Base-by-base conservation (phyloP, 1,140 invertebrate species). In the Mycetomoellerius zeteki region DNA sequence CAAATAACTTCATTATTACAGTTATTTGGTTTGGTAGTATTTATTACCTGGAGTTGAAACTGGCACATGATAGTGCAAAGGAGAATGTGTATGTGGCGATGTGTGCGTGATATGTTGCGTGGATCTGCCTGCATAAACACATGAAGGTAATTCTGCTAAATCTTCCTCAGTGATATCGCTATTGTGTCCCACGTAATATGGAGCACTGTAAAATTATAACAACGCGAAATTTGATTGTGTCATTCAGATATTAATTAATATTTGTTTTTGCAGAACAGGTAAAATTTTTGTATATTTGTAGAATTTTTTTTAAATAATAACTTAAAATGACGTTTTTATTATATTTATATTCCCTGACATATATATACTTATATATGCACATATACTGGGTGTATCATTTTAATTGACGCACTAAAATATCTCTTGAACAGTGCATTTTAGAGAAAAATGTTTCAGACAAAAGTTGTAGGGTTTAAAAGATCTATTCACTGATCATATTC, bases 61-160 rank as follows among this genome's bases (percentile, higher is more conserved):
- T 76, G 94, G 93, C 90, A 95, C 94, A 43, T 95, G 94, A 84
- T 95, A 95, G 72, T 95, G 94, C 50, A 95, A 88, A 72, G 94
- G 93, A 43, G 94, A 95, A 86, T 95, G 94, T 30, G 92, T 92
- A 75, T 95, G 94, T 73, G 93, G 91, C 0, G 93, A 91, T 2
- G 93, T 88, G 50, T 94, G 94, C 37, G 92, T 86, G 30, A 94
- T 90, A 77, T 95, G 94, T 86, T 95, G 94, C 86, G 95, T 85
- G 43, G 96, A 88, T 94, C 96, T 92, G 88, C 95, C 95, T 0
- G 97, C 97, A 89, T 97, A 97, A 81, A 97, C 96, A 90, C 97
- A 97, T 64, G 97, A 97, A 2, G 97, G 97, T 84, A 97, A 94
- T 80, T 97, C 97, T 10, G 94, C 93, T 16, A 96, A 90, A 88